phyloP scores from a whole-genome alignment of 1,140 invertebrate genomes.

The Brachionus sp. region DNA sequence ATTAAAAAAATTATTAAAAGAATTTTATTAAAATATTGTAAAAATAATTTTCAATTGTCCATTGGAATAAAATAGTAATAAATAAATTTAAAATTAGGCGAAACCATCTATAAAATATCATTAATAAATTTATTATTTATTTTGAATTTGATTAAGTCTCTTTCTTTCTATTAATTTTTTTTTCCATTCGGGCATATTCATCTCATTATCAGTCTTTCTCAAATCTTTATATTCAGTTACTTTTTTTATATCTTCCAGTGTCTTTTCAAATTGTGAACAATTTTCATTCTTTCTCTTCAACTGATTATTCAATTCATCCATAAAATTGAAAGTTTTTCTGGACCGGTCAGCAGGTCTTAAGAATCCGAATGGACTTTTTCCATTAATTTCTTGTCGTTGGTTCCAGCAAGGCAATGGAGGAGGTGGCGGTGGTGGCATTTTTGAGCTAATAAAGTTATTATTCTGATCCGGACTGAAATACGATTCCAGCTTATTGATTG shows the following conservation, averaged over 20 bases:
- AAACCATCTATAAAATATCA: not conserved
- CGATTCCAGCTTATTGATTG: not conserved
- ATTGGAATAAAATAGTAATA: not conserved
- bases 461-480: conserved; percentile 8
- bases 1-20: too few relatives aligned
- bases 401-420: not conserved
- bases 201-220: not conserved
- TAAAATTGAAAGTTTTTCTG: conserved; percentile 11
- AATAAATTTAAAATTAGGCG: not conserved
- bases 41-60: too few relatives aligned
- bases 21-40: too few relatives aligned
- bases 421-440: not conserved
- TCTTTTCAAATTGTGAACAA: not conserved
- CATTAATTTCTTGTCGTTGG: not conserved
- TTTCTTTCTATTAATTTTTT: not conserved
- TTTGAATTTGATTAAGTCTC: not conserved
- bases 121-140: not conserved
- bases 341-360: not conserved
- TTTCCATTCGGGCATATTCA: conserved; percentile 29
- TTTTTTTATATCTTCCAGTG: not conserved
- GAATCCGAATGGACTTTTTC: not conserved
- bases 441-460: not conserved
- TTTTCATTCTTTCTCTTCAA: conserved; percentile 14
- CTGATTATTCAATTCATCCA: conserved; percentile 17
- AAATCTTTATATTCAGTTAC: conserved; percentile 14